Evolutionary conservation across 2,797 vertebrate species (phyloP).

Genomic region (Emydoidea blandingii): DNA sequence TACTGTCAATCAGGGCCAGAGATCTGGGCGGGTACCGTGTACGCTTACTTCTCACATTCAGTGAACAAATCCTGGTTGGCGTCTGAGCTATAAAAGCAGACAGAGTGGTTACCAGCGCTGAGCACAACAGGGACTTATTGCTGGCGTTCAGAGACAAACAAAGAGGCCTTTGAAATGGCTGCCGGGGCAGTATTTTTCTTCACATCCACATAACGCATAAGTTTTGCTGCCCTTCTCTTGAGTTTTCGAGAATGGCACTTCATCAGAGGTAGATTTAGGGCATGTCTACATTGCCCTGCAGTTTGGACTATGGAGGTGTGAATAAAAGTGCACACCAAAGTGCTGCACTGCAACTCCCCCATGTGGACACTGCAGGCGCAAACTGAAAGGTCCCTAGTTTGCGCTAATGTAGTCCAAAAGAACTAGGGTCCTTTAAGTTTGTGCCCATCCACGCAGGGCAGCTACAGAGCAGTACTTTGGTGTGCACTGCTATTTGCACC

Average conservation of each 20-base stretch:
- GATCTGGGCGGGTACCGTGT: neutral
- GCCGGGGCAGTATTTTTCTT: neutral
- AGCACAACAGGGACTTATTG: fast-evolving
- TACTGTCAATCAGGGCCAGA: neutral
- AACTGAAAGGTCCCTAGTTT: neutral
- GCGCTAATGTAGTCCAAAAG: neutral
- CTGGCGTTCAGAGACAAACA: neutral
- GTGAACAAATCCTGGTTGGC: neutral
- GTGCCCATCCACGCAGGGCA: neutral
- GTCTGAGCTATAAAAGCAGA: neutral
- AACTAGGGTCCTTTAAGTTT: neutral
- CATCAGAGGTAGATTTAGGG: neutral
- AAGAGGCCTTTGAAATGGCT: fast-evolving
- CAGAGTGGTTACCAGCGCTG: neutral
- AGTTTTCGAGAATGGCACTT: neutral
- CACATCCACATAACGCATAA: fast-evolving
- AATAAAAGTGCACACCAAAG: neutral
- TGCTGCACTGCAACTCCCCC: neutral
- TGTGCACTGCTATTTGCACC: neutral
- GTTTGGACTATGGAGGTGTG: neutral
- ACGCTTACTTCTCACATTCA: neutral
- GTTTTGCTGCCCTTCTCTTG: neutral
- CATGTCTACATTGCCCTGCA: neutral
- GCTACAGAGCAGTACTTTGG: neutral
- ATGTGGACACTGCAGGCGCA: neutral